A percentile compares a stretch with the other conserved stretches of the same genome.
Evolutionary conservation across 1,140 invertebrate species (phyloP).

Genomic region (Bilobella aurantiaca): DNA sequence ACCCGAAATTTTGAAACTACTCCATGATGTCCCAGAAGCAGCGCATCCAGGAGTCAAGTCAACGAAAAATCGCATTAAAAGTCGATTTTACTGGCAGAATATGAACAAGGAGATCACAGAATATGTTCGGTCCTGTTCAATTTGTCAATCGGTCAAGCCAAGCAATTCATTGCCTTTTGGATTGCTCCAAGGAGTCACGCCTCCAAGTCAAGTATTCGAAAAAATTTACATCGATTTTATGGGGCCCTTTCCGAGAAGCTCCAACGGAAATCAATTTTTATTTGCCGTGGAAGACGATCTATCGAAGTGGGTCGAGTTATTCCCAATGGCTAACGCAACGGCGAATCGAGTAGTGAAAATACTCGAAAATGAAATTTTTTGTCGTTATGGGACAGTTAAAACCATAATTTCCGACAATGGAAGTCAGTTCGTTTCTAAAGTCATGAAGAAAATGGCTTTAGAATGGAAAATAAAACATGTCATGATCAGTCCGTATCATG

Average conservation of each 20-base stretch:
- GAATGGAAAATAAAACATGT: conserved; percentile 5
- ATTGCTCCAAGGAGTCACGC: background rate
- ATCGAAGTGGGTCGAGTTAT: conserved; percentile 19
- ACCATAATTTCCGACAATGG: conserved; percentile 14
- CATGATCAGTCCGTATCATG: conserved; percentile 36
- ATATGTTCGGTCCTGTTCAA: conserved; percentile 16
- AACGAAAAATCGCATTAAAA: conserved; percentile 12
- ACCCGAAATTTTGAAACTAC: background rate
- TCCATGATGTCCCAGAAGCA: conserved; percentile 2
- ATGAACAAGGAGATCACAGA: conserved; percentile 17
- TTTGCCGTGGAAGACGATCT: background rate
- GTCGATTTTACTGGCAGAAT: conserved; percentile 19
- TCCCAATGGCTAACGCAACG: conserved; percentile 4
- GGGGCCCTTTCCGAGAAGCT: conserved; percentile 17
- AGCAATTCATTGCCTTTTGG: conserved; percentile 1
- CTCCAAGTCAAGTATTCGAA: conserved; percentile 11
- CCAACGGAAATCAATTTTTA: background rate
- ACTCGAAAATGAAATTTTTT: conserved; percentile 16
- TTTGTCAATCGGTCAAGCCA: conserved; percentile 16
- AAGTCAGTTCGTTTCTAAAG: conserved; percentile 4
- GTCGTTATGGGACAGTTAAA: conserved; percentile 6
- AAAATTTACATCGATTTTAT: conserved; percentile 21
- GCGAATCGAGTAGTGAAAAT: background rate
- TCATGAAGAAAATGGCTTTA: conserved; percentile 7
- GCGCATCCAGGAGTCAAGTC: conserved; percentile 14